Evolutionary conservation across 2,888 invertebrate genomes (phyloP), one percentile per base, ranked within the genome.

Genomic region (Teleogryllus oceanicus): DNA sequence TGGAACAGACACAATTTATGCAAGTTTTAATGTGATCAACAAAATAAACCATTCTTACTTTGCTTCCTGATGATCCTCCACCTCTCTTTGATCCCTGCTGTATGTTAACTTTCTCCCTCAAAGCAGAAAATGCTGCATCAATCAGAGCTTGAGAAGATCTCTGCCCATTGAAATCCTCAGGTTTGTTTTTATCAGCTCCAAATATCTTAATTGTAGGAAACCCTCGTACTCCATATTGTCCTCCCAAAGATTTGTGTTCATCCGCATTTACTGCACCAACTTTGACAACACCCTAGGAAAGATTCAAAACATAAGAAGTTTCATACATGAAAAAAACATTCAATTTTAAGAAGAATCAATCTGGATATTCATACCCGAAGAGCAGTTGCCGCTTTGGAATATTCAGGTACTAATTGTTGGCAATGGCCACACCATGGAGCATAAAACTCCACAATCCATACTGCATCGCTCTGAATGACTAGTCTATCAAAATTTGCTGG

Each of bases 191-290:
- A 86, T 95, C 92, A 0, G 90, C 89, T 0, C 94, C 94, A 87
- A 99, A 98, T 77, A 99, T 92, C 87, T 99, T 99, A 82, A 99
- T 93, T 0, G 98, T 97, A 4, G 99, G 99, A 87, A 98, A 99
- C 78, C 99, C 98, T 83, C 90, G 89, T 62, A 99, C 93, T 75
- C 92, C 93, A 88, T 92, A 99, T 84, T 93, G 92, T 1, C 92
- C 90, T 51, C 93, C 94, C 0, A 98, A 87, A 10, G 93, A 91
- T 85, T 94, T 93, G 85, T 98, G 94, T 78, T 95, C 92, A 86
- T 98, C 97, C 75, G 95, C 96, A 89, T 99, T 94, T 0, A 99
- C 92, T 11, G 96, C 96, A 78, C 97, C 99, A 10, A 99, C 94
- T 90, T 97, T 98, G 0, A 94, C 93, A 18, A 98, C 90, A 81